Base-by-base conservation (phyloP, 2,113 vertebrate genomes). In the Aptenodytes forsteri region DNA sequence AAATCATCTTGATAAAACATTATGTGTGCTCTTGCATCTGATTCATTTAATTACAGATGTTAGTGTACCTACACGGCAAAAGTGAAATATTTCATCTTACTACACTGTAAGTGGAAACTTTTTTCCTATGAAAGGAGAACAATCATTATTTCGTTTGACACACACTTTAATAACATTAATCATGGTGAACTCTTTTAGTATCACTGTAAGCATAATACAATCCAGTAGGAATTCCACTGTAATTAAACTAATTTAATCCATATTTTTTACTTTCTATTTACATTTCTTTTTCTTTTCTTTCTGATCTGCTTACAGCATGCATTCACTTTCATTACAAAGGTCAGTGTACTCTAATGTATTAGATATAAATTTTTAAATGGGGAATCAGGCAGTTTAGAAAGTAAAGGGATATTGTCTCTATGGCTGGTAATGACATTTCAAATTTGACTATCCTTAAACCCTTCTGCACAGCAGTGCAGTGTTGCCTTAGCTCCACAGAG, bases 171-270 rank as follows among this genome's bases (percentile, higher is more conserved):
- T 95, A 91, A 72, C 65, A 91, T 89, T 96, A 93, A 95, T 91
- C 75, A 81, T 54, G 55, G 75, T 86, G 44, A 91, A 59, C 49
- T 71, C 83, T 88, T 69, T 75, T 59, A 77, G 42, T 86, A 93
- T 75, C 82, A 84, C 34, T 78, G 52, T 8, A 4, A 56, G 27
- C 46, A 66, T 42, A 97, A 82, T 83, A 80, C 67, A 94, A 93
- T 84, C 73, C 87, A 88, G 80, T 19, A 89, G 84, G 93, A 96
- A 93, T 93, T 94, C 79, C 42, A 73, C 50, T 64, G 40, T 52
- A 91, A 89, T 92, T 97, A 93, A 96, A 86, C 66, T 66, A 67
- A 95, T 95, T 96, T 97, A 27, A 87, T 79, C 91, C 79, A 44
- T 92, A 71, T 70, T 97, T 97, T 91, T 67, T 79, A 54, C 52